Evolutionary conservation across 2,797 vertebrate species (phyloP).

Genomic region (Myioborus miniatus): DNA sequence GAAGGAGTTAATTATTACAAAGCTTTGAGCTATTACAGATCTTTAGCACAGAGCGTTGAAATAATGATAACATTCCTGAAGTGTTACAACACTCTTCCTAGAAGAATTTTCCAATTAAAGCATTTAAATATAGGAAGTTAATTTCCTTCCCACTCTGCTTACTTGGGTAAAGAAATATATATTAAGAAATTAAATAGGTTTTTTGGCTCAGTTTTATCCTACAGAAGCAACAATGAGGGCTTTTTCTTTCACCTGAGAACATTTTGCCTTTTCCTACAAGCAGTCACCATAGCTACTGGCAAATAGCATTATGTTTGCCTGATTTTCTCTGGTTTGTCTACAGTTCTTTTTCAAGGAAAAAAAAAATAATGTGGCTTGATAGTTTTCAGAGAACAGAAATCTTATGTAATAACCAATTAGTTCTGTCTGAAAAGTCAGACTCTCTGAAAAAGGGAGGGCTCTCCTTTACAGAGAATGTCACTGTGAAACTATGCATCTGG

Average conservation of each 20-base stretch:
- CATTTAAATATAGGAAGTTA: background rate
- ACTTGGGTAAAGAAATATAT: background rate
- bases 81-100: background rate
- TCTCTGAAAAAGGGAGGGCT: background rate
- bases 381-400: background rate
- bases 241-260: background rate
- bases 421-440: background rate
- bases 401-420: background rate
- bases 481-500: background rate
- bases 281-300: conserved; percentile 35
- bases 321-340: background rate
- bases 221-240: background rate
- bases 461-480: background rate
- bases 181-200: background rate
- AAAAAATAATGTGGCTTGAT: background rate
- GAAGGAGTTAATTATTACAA: conserved; percentile 40
- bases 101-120: background rate
- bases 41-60: background rate
- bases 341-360: background rate
- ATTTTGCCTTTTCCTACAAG: background rate
- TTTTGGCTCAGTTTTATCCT: background rate
- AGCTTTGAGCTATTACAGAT: background rate
- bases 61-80: conserved; percentile 5
- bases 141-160: background rate
- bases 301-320: conserved; percentile 13